A percentile compares a stretch with the other conserved stretches of the same genome.
These are phyloP conservation scores for Drosophila azteca DNA, from an alignment of 1,140 invertebrate species.

Conservation along the genomic window DNA sequence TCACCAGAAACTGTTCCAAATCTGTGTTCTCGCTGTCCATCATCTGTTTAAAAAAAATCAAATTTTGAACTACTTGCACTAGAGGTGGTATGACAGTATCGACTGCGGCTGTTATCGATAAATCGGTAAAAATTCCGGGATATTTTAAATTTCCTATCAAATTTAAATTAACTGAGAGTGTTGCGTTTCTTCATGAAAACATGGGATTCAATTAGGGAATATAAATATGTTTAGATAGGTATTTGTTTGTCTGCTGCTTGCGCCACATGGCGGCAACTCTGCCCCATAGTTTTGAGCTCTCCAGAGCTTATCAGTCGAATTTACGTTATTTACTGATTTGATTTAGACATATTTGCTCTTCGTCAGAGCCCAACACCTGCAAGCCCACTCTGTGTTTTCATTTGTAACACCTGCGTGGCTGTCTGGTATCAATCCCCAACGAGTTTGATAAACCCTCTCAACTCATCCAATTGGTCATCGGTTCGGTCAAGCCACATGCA, in stretches of 20 bases:
- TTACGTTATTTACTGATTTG: slow-evolving; percentile 58
- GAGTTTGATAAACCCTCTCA: slow-evolving; percentile 57
- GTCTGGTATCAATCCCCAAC: slow-evolving; percentile 52
- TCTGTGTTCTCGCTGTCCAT: not conserved
- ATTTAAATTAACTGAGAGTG: no score
- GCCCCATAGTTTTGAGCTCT: slow-evolving; percentile 5
- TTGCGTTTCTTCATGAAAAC: no score
- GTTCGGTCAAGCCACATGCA: not conserved
- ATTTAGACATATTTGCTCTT: slow-evolving; percentile 31
- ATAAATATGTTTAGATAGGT: no score
- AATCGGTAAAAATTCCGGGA: no score
- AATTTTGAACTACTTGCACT: no score
- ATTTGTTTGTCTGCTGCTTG: slow-evolving; percentile 7
- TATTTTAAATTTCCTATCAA: no score
- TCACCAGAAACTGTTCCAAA: slow-evolving; percentile 12
- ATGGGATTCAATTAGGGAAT: no score
- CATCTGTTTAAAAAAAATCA: no score
- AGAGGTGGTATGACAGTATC: no score
- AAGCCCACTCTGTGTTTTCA: slow-evolving; percentile 37
- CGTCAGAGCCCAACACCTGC: slow-evolving; percentile 38
- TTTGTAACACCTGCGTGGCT: slow-evolving; percentile 68
- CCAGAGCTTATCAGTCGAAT: slow-evolving; percentile 32
- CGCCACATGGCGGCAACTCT: slow-evolving; percentile 12
- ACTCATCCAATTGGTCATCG: slow-evolving; percentile 45
- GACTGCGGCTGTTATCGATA: no score